Evolutionary conservation across 2,113 vertebrate species (phyloP).

Genomic region (Trichomycterus rosablanca): DNA sequence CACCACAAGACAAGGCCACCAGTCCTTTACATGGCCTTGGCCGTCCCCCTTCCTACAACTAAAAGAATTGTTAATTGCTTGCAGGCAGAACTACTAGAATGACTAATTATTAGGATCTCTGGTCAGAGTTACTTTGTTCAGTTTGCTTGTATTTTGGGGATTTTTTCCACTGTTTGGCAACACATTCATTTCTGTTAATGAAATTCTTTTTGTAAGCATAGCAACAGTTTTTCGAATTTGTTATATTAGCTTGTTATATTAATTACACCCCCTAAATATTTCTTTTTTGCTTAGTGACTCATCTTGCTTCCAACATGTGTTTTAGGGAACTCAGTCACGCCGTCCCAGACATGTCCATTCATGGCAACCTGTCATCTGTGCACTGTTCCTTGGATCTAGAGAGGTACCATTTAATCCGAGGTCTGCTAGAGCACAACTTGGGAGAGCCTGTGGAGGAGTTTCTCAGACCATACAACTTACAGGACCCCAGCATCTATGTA

Average conservation of each 20-base stretch:
- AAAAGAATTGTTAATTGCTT: not conserved
- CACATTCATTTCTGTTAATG: too few relatives aligned
- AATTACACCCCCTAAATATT: too few relatives aligned
- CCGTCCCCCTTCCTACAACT: too few relatives aligned
- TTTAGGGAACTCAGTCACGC: conserved; percentile 85
- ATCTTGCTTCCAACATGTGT: conserved; percentile 18
- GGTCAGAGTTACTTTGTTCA: not conserved
- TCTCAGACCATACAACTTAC: conserved; percentile 88
- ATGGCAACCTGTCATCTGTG: conserved; percentile 86
- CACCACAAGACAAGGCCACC: too few relatives aligned
- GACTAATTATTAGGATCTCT: not conserved
- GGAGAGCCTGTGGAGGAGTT: conserved; percentile 94
- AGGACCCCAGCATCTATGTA: conserved; percentile 90
- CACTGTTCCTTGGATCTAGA: conserved; percentile 87
- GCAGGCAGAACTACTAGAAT: not conserved
- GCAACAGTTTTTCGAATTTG: too few relatives aligned
- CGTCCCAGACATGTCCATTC: conserved; percentile 87
- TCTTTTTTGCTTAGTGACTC: too few relatives aligned
- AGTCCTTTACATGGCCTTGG: too few relatives aligned
- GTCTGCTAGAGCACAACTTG: conserved; percentile 89
- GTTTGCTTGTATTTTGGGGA: too few relatives aligned
- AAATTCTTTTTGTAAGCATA: too few relatives aligned
- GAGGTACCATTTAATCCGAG: conserved; percentile 87
- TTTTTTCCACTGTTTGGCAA: too few relatives aligned
- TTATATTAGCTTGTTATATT: too few relatives aligned